A percentile compares a stretch with the other conserved stretches of the same genome.
These are phyloP conservation scores for Anthoptus insignis DNA, from an alignment of 2,888 invertebrate species.

Conservation along the genomic window DNA sequence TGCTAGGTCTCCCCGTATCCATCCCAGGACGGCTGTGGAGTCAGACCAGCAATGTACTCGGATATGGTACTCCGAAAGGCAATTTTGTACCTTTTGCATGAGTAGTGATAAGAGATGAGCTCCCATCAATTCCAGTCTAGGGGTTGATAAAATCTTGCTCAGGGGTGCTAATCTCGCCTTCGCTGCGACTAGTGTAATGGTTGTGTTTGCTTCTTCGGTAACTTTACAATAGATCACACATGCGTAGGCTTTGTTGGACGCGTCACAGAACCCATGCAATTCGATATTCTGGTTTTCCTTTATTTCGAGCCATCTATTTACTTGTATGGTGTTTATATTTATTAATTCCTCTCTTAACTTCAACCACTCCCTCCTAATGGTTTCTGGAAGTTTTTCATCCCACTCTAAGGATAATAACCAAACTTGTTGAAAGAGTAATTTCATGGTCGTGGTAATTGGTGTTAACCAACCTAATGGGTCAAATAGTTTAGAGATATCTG, in stretches of 20 bases:
- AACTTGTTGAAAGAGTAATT: background rate
- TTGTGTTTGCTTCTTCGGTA: constrained; percentile 8
- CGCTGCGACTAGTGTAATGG: constrained; percentile 29
- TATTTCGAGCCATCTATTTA: constrained; percentile 25
- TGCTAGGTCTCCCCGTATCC: too few relatives aligned
- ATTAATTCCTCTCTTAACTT: background rate
- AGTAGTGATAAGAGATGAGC: background rate
- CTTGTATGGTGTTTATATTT: constrained; percentile 1
- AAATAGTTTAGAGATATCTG: background rate
- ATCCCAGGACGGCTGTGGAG: too few relatives aligned
- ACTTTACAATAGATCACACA: constrained; percentile 31
- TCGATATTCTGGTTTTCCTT: constrained; percentile 21
- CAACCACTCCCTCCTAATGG: background rate
- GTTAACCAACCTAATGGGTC: background rate
- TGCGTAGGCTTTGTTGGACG: constrained; percentile 28
- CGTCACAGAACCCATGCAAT: constrained; percentile 35
- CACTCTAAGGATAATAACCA: background rate
- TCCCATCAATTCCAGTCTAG: constrained; percentile 25
- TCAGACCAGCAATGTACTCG: too few relatives aligned
- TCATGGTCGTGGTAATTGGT: background rate
- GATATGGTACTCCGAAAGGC: background rate
- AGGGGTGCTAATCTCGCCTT: constrained; percentile 29
- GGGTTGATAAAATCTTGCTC: constrained; percentile 27
- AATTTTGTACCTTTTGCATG: background rate
- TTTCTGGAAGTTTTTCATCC: background rate